Base-by-base conservation (phyloP, 2,113 vertebrate genomes). In the Corythornis vintsioides region DNA sequence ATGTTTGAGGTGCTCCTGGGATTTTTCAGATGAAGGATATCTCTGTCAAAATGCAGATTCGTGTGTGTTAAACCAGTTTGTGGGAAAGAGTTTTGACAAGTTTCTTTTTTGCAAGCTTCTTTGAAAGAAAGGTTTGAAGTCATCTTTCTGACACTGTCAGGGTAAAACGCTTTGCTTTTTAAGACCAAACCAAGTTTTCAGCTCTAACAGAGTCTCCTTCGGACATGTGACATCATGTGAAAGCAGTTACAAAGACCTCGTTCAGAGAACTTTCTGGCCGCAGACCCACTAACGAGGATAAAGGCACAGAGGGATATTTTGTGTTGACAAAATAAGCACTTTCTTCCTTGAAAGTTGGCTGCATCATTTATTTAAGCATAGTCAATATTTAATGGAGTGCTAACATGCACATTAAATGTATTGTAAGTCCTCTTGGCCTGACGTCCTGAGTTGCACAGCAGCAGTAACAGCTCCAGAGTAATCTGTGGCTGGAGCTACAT, bases 361-460 rank as follows among this genome's bases (percentile, higher is more conserved):
- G 67, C 72, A 95, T 93, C 81, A 94, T 95, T 96, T 96, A 89
- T 96, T 96, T 94, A 91, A 86, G 88, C 83, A 65, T 33, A 69
- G 91, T 96, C 86, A 96, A 97, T 96, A 96, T 96, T 96, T 97
- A 88, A 96, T 95, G 75, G 88, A 60, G 79, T 60, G 56, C 79
- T 93, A 93, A 91, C 90, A 91, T 18, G 50, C 88, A 90, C 92
- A 72, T 96, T 85, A 94, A 96, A 89, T 3, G 26, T 40, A 88
- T 63, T 85, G 86, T 71, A 67, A 87, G 83, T 5, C 43, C 48
- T 84, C 85, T 3, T 40, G 75, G 89, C 71, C 73, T 67, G 53
- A 29, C 2, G 17, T 77, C 53, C 42, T 4, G 7, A 60, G 70
- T 2, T 75, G 42, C 45, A 15, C 12, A 29, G 84, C 61, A 52